Evolutionary conservation across 1,140 invertebrate species (phyloP).

Genomic region (Cyphomyrmex costatus): DNA sequence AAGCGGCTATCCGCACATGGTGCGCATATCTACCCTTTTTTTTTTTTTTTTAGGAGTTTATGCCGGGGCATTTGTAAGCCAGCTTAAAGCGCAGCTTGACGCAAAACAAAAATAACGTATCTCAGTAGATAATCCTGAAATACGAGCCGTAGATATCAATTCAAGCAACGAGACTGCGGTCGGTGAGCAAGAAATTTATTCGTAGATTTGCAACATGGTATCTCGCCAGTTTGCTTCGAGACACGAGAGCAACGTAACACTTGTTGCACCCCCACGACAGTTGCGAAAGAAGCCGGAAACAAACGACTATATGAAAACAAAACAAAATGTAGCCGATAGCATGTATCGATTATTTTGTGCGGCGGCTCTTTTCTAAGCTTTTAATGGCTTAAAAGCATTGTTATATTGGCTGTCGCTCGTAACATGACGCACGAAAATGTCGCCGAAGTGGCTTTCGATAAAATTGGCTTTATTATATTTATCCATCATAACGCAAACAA

Average conservation of each 20-base stretch:
- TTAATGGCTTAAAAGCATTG: not conserved
- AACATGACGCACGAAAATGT: not conserved
- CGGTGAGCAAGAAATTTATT: slow-evolving; percentile 60
- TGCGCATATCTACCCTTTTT: not conserved
- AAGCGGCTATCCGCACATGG: slow-evolving; percentile 16
- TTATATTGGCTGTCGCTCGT: not conserved
- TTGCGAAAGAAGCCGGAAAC: slow-evolving; percentile 61
- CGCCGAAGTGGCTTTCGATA: not conserved
- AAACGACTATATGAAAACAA: not conserved
- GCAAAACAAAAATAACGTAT: slow-evolving; percentile 42
- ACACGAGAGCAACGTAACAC: slow-evolving; percentile 79
- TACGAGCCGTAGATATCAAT: slow-evolving; percentile 48
- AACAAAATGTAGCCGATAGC: not conserved
- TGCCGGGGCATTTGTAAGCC: slow-evolving; percentile 10
- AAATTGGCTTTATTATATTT: slow-evolving; percentile 6
- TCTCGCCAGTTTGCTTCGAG: slow-evolving; percentile 75
- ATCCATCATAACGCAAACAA: not conserved
- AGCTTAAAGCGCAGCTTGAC: slow-evolving; percentile 34
- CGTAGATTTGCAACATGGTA: slow-evolving; percentile 51
- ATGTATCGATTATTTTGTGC: slow-evolving; percentile 28
- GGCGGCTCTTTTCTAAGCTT: not conserved
- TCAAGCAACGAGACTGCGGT: slow-evolving; percentile 43
- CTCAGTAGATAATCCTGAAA: slow-evolving; percentile 49
- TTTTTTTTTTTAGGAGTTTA: not conserved
- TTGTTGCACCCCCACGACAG: slow-evolving; percentile 78